Conservation (phyloP, 2,888 invertebrate species). For the Aelia acuminata region DNA sequence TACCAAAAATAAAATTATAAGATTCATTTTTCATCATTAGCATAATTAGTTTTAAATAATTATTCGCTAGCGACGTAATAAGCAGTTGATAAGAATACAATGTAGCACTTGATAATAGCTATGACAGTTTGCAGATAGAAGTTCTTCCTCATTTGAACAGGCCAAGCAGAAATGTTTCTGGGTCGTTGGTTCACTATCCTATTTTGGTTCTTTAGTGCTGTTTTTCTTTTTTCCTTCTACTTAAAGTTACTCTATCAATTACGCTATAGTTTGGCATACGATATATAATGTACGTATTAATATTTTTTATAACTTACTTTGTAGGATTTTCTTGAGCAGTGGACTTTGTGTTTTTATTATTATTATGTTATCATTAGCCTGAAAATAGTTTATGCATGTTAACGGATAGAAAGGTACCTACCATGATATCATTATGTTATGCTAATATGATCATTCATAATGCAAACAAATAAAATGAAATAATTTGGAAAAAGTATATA, state of each 20-base stretch:
- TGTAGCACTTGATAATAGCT: not conserved
- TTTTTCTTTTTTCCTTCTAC: not conserved
- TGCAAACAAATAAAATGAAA: too few species aligned
- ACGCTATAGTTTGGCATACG: not conserved
- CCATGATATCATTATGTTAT: too few species aligned
- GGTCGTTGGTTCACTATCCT: not conserved
- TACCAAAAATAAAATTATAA: not conserved
- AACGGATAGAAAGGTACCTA: too few species aligned
- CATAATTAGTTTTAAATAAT: not conserved
- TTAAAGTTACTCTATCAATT: not conserved
- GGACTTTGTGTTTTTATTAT: too few species aligned
- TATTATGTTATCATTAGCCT: too few species aligned
- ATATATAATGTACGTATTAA: conserved; percentile 2
- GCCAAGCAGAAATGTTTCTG: not conserved
- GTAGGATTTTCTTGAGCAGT: too few species aligned
- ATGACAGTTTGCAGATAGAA: conserved; percentile 8
- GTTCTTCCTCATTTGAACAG: not conserved
- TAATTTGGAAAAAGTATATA: too few species aligned
- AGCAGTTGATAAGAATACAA: not conserved
- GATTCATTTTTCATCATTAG: not conserved
- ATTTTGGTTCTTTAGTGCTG: not conserved
- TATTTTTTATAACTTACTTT: too few species aligned
- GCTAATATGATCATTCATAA: too few species aligned
- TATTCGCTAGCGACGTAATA: not conserved
- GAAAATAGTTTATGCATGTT: too few species aligned